phyloP scores from a whole-genome alignment of 2,113 vertebrate genomes.

The Ammodytes dubius region DNA sequence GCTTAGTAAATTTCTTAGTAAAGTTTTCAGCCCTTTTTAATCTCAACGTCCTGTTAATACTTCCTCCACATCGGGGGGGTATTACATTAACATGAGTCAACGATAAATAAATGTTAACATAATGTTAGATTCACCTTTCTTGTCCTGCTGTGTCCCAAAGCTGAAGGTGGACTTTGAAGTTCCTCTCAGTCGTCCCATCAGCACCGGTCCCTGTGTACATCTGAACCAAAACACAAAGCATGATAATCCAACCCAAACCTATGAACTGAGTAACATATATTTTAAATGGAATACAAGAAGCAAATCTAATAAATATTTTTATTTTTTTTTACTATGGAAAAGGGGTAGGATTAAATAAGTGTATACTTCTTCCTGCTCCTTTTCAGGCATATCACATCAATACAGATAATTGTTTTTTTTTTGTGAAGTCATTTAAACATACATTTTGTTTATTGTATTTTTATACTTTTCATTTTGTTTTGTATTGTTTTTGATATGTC shows the following conservation, averaged over 20 bases:
- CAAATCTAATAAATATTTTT: no score
- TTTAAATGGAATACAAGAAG: background rate
- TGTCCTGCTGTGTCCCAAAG: conserved; percentile 98
- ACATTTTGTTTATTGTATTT: no score
- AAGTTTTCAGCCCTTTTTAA: background rate
- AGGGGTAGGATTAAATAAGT: no score
- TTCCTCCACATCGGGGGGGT: no score
- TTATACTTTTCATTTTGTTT: no score
- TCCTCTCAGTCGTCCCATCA: conserved; percentile 88
- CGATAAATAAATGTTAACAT: background rate
- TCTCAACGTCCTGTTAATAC: background rate
- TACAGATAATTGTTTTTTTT: no score
- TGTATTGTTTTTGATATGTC: no score
- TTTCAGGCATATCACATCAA: no score
- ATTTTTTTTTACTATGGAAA: no score
- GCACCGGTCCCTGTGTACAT: conserved; percentile 87
- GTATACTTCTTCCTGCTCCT: no score
- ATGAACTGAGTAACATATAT: background rate
- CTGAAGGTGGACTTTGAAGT: conserved; percentile 93
- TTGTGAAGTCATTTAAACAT: no score
- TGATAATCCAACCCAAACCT: background rate
- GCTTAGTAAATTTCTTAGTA: background rate
- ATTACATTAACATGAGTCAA: background rate
- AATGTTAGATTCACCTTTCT: conserved; percentile 86
- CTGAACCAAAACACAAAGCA: conserved; percentile 72